Evolutionary conservation across 2,888 invertebrate species (phyloP).

Genomic region (Trissolcus japonicus): DNA sequence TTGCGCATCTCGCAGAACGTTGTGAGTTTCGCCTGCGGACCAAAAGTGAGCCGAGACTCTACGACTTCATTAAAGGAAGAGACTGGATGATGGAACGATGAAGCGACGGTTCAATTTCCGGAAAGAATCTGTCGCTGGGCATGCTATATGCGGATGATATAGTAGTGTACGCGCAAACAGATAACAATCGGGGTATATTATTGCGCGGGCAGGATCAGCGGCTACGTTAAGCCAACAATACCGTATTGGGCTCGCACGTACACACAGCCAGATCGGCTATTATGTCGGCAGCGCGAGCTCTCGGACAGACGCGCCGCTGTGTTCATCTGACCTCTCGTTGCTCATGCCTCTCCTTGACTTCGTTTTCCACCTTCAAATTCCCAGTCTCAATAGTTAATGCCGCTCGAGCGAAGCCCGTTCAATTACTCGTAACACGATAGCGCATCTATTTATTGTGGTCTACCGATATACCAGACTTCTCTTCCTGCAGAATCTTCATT

Average conservation of each 20-base stretch:
- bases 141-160: constrained; percentile 67
- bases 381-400: constrained; percentile 69
- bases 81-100: constrained; percentile 24
- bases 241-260: constrained; percentile 68
- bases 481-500: constrained; percentile 52
- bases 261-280: constrained; percentile 63
- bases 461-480: constrained; percentile 61
- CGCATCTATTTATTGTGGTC: constrained; percentile 71
- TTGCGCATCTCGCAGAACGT: neutral
- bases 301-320: constrained; percentile 58
- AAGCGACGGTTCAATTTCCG: constrained; percentile 43
- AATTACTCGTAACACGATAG: constrained; percentile 73
- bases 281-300: constrained; percentile 59
- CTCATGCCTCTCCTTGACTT: constrained; percentile 14
- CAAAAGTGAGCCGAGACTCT: neutral
- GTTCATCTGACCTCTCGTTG: constrained; percentile 4
- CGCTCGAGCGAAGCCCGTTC: constrained; percentile 68
- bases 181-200: constrained; percentile 68
- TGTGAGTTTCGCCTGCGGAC: neutral
- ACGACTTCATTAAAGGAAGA: constrained; percentile 32
- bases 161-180: constrained; percentile 67
- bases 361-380: constrained; percentile 46
- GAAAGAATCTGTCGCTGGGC: constrained; percentile 42
- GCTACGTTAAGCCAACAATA: constrained; percentile 67
- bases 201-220: constrained; percentile 62